Evolutionary conservation across 1,140 invertebrate genomes (phyloP).

Genomic region (Drosophila insularis): DNA sequence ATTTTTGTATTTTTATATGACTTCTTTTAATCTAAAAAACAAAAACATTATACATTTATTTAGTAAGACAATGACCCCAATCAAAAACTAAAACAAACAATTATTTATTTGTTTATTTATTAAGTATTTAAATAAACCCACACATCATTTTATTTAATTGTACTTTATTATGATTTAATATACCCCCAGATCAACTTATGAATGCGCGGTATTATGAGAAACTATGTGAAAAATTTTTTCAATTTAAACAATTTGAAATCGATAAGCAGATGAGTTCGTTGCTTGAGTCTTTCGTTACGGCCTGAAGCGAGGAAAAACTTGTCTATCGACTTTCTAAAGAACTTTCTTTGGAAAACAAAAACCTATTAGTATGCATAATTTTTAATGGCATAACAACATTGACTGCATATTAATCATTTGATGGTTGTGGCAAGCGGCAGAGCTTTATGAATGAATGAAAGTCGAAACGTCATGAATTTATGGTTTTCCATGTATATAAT

Average conservation of each 20-base stretch:
- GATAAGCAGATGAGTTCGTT: conserved; percentile 29
- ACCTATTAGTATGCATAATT: conserved; percentile 46
- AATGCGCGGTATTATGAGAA: neutral
- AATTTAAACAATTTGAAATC: conserved; percentile 33
- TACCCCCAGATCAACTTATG: too few relatives aligned
- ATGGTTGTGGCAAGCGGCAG: neutral
- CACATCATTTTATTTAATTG: too few relatives aligned
- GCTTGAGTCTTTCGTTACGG: conserved; percentile 30
- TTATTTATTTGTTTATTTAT: too few relatives aligned
- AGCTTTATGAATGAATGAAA: conserved; percentile 78
- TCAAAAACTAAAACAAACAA: too few relatives aligned
- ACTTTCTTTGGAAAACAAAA: conserved; percentile 56
- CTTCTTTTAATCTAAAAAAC: too few relatives aligned
- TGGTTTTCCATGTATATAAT: conserved; percentile 13
- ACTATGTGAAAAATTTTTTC: conserved; percentile 38
- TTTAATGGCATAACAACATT: conserved; percentile 37
- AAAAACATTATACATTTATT: too few relatives aligned
- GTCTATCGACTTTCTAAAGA: conserved; percentile 63
- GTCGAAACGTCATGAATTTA: conserved; percentile 57
- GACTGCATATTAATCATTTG: conserved; percentile 50
- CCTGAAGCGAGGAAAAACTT: conserved; percentile 41
- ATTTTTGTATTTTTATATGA: too few relatives aligned
- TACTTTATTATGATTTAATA: too few relatives aligned
- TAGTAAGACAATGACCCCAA: too few relatives aligned
- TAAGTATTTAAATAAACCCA: too few relatives aligned